Percentiles rank a stretch among this genome's conserved stretches.
These are phyloP conservation scores for Coreoperca whiteheadi DNA, from an alignment of 2,113 vertebrate genomes.

Conservation along the genomic window DNA sequence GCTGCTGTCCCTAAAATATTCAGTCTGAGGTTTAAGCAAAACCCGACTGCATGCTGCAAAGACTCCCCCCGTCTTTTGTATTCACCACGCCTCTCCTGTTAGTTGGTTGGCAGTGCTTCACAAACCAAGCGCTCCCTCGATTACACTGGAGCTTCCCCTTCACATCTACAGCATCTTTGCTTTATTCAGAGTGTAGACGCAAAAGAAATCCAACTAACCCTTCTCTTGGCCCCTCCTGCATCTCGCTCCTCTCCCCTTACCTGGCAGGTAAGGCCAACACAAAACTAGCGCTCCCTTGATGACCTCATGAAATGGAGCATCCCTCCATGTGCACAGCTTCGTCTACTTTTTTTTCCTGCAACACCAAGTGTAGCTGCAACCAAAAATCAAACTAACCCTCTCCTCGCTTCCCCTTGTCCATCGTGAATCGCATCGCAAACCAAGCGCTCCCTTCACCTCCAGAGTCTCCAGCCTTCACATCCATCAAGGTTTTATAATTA, in stretches of 20 bases:
- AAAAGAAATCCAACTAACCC: neutral
- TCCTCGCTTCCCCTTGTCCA: too few relatives aligned
- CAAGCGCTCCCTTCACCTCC: neutral
- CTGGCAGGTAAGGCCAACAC: neutral
- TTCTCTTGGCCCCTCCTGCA: neutral
- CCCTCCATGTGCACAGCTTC: neutral
- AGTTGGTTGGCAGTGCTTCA: neutral
- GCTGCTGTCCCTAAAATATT: neutral
- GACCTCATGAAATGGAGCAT: neutral
- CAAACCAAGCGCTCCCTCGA: constrained; percentile 30
- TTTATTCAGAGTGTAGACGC: too few relatives aligned
- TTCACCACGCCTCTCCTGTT: neutral
- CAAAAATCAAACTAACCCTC: neutral
- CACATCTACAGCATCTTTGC: neutral
- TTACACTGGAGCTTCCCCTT: neutral
- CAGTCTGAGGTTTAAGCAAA: too few relatives aligned
- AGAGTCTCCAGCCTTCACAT: neutral
- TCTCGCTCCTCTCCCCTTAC: neutral
- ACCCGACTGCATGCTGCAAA: too few relatives aligned
- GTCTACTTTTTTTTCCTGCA: neutral
- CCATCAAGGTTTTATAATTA: too few relatives aligned
- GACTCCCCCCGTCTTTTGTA: neutral
- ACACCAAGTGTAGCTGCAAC: too few relatives aligned
- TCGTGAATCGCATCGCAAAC: neutral
- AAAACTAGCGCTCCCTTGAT: constrained; percentile 5